These are phyloP conservation scores for Meta bourneti DNA, from an alignment of 2,888 invertebrate species.

Conservation along the genomic window DNA sequence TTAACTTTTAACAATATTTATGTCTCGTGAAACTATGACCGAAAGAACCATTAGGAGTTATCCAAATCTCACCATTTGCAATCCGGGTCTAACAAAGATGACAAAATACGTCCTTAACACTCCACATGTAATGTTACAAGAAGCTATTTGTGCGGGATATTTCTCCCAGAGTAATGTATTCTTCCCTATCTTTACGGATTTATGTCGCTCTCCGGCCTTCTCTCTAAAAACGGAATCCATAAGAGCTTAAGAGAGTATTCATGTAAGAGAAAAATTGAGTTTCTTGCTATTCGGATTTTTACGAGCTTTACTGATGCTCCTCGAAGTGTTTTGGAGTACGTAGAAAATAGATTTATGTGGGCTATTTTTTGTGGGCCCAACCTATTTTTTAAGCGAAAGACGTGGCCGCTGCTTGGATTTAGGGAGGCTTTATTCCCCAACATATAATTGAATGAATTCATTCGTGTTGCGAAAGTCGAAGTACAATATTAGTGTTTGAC, in stretches of 20 bases:
- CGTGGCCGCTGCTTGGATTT: neutral
- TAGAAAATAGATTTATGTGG: conserved; percentile 4
- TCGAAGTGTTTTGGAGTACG: neutral
- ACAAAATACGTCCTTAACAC: neutral
- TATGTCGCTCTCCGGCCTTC: conserved; percentile 5
- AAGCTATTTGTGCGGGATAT: neutral
- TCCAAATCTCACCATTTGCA: neutral
- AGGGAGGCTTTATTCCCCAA: neutral
- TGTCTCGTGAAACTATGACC: neutral
- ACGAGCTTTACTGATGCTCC: conserved; percentile 33
- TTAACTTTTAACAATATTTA: neutral
- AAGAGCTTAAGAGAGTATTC: conserved; percentile 43
- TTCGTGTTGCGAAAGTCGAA: too few species aligned
- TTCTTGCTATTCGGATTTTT: conserved; percentile 31
- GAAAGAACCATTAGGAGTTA: neutral
- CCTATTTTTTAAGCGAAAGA: neutral
- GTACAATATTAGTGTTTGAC: too few species aligned
- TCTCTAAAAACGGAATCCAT: neutral
- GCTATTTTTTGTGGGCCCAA: conserved; percentile 1
- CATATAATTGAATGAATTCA: neutral
- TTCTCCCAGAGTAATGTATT: neutral
- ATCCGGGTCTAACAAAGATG: neutral
- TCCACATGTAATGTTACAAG: neutral
- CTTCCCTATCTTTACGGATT: neutral
- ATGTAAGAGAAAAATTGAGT: conserved; percentile 39